phyloP scores from a whole-genome alignment of 2,888 invertebrate genomes.

The Parnassius mnemosyne region DNA sequence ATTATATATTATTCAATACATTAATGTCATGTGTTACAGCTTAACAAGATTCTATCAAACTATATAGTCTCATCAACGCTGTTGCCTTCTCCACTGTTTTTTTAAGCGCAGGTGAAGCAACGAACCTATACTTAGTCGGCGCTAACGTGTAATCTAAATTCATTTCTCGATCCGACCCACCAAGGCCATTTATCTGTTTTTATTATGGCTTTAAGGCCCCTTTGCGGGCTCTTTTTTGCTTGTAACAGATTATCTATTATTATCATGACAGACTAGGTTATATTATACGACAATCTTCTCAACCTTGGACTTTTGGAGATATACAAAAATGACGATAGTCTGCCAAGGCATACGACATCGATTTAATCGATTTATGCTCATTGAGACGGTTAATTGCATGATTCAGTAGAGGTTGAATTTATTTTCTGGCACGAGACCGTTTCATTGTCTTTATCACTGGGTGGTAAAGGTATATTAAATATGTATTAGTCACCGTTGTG shows the following conservation, averaged over 20 bases:
- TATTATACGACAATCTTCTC: slow-evolving; percentile 55
- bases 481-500: slow-evolving; percentile 48
- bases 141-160: slow-evolving; percentile 81
- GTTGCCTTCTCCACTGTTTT: slow-evolving; percentile 42
- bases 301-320: slow-evolving; percentile 27
- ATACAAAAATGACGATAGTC: slow-evolving; percentile 37
- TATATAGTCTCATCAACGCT: slow-evolving; percentile 19
- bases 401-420: slow-evolving; percentile 50
- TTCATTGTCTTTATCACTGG: slow-evolving; percentile 53
- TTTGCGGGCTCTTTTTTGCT: slow-evolving; percentile 75
- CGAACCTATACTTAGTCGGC: slow-evolving; percentile 78
- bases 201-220: slow-evolving; percentile 76
- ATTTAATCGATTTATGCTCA: slow-evolving; percentile 61
- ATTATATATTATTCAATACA: too few relatives aligned
- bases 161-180: slow-evolving; percentile 79
- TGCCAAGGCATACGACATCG: slow-evolving; percentile 52
- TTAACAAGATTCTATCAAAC: slow-evolving; percentile 26
- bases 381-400: slow-evolving; percentile 65
- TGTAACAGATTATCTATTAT: slow-evolving; percentile 77
- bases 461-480: slow-evolving; percentile 53
- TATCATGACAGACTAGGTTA: slow-evolving; percentile 66
- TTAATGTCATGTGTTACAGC: neutral
- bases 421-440: slow-evolving; percentile 45
- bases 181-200: slow-evolving; percentile 74
- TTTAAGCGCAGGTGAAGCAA: slow-evolving; percentile 72